Evolutionary conservation across 2,797 vertebrate genomes (phyloP).

Genomic region (Liasis olivaceus): DNA sequence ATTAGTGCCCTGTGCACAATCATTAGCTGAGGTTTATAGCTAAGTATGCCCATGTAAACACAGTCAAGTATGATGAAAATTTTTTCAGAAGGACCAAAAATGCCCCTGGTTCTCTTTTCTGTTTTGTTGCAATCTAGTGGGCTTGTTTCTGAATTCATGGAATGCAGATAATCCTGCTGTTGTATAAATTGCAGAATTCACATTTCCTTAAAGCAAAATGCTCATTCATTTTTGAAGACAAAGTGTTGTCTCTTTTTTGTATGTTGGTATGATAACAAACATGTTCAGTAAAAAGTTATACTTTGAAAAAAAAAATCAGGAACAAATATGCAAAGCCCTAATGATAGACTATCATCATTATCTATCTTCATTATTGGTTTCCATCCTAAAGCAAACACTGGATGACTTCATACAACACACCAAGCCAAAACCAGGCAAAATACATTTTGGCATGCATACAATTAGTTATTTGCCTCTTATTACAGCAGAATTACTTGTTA

Average conservation of each 20-base stretch:
- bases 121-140: not conserved
- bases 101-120: not conserved
- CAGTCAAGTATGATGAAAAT: not conserved
- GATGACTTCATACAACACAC: not conserved
- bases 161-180: not conserved
- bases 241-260: not conserved
- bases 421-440: not conserved
- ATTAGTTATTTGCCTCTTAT: not conserved
- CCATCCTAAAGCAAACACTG: not conserved
- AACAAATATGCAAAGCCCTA: not conserved
- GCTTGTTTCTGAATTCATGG: not conserved
- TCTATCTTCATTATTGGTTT: not conserved
- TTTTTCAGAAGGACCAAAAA: not conserved
- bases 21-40: not conserved
- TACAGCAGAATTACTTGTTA: not conserved
- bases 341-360: not conserved
- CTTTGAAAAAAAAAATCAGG: not conserved
- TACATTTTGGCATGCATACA: not conserved
- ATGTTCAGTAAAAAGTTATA: not conserved
- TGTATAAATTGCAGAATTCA: not conserved
- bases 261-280: not conserved
- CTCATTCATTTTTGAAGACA: not conserved
- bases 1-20: not conserved
- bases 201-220: not conserved
- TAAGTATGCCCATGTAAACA: not conserved